phyloP scores from a whole-genome alignment of 2,888 invertebrate species.

The Seira musarum region DNA sequence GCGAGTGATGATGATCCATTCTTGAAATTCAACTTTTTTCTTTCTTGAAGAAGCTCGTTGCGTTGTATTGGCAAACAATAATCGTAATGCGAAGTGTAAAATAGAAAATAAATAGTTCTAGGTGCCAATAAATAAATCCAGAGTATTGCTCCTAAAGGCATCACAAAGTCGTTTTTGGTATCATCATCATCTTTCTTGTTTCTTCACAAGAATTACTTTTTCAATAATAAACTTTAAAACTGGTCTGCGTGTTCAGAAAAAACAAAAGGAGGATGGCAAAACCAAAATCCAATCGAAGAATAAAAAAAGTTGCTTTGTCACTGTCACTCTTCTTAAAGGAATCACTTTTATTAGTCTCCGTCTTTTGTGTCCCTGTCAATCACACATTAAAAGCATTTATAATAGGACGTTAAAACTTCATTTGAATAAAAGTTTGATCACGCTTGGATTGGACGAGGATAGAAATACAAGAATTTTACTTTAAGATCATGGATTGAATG shows the following conservation, averaged over 20 bases:
- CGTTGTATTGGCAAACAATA: constrained; percentile 30
- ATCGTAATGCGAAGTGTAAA: constrained; percentile 49
- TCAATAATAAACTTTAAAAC: not conserved
- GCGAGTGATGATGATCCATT: not conserved
- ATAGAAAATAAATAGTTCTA: constrained; percentile 48
- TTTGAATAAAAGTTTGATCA: no score
- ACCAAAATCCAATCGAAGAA: not conserved
- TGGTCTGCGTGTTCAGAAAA: not conserved
- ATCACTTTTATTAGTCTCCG: no score
- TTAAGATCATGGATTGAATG: no score
- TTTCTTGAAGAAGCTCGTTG: constrained; percentile 10
- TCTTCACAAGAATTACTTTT: not conserved
- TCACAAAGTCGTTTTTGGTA: not conserved
- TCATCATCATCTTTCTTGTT: constrained; percentile 23
- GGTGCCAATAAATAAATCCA: constrained; percentile 42
- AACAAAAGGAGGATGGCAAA: not conserved
- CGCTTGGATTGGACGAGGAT: no score
- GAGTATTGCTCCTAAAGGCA: constrained; percentile 24
- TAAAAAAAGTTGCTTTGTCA: not conserved
- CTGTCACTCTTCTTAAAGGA: constrained; percentile 15
- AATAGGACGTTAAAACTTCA: not conserved
- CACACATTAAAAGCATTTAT: not conserved
- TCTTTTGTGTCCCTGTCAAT: not conserved
- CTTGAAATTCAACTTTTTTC: constrained; percentile 1
- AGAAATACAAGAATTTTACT: no score